Evolutionary conservation across 2,888 invertebrate species (phyloP).

Genomic region (Eupithecia inturbata): DNA sequence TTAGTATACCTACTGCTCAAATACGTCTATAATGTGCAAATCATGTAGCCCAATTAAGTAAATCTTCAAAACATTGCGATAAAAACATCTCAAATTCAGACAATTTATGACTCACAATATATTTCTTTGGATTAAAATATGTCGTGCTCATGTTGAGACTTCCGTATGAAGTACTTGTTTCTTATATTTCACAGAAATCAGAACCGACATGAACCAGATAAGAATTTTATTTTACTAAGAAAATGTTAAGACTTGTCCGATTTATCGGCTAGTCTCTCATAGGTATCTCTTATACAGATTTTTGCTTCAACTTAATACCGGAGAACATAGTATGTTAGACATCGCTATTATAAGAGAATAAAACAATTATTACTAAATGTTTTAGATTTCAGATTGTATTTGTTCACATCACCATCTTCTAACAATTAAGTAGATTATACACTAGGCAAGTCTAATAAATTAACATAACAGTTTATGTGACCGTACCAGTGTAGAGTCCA

Average conservation of each 20-base stretch:
- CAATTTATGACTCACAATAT: slow-evolving; percentile 27
- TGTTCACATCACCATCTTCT: no score
- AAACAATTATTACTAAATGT: background rate
- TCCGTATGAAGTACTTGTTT: slow-evolving; percentile 25
- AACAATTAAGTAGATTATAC: no score
- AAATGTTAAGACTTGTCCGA: background rate
- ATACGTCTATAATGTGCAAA: slow-evolving; percentile 4
- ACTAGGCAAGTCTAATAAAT: no score
- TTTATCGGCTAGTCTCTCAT: no score
- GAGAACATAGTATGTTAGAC: background rate
- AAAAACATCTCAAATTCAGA: slow-evolving; percentile 8
- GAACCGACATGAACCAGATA: background rate
- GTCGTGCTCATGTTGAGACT: slow-evolving; percentile 29
- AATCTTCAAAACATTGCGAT: slow-evolving; percentile 4
- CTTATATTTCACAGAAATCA: slow-evolving; percentile 21
- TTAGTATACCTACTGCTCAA: slow-evolving; percentile 19
- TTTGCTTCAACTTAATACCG: no score
- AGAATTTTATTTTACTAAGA: background rate
- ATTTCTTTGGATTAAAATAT: slow-evolving; percentile 7
- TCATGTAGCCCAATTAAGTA: slow-evolving; percentile 2
- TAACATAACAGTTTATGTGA: no score
- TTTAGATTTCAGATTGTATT: no score
- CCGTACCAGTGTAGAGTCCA: no score
- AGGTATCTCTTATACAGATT: background rate
- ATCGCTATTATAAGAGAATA: background rate